Conservation (phyloP, 2,888 invertebrate species). For the Mimumesa dahlbomi region DNA sequence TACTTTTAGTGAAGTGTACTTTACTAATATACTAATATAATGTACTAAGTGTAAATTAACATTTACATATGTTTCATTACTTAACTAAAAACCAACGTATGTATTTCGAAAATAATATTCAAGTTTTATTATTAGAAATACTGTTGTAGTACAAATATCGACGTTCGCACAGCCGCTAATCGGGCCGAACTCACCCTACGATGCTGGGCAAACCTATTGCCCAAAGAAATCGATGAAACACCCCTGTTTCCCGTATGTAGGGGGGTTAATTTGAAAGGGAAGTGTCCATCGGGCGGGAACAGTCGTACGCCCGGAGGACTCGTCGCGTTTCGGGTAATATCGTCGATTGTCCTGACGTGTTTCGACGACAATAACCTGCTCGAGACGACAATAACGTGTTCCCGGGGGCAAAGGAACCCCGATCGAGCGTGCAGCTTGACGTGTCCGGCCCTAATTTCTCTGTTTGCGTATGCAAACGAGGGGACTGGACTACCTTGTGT, state of each 20-base stretch:
- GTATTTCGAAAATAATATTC: too few relatives aligned
- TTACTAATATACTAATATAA: too few relatives aligned
- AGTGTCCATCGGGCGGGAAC: background rate
- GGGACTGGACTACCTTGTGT: conserved; percentile 52
- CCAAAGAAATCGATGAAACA: conserved; percentile 30
- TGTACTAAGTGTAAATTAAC: too few relatives aligned
- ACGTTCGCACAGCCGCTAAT: too few relatives aligned
- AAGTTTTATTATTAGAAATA: too few relatives aligned
- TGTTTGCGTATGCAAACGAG: conserved; percentile 76
- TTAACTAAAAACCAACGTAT: too few relatives aligned
- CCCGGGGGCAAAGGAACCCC: conserved; percentile 36
- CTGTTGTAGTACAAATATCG: too few relatives aligned
- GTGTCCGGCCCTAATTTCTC: conserved; percentile 53
- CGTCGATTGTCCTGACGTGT: conserved; percentile 52
- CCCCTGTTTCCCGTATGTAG: conserved; percentile 9
- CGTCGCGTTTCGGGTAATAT: conserved; percentile 40
- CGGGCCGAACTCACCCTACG: too few relatives aligned
- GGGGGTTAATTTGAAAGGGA: background rate
- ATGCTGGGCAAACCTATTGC: background rate
- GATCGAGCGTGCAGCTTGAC: conserved; percentile 26
- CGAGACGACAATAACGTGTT: conserved; percentile 53
- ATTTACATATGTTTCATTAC: too few relatives aligned
- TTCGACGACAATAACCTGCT: conserved; percentile 53
- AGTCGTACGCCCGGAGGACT: conserved; percentile 32
- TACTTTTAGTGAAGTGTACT: too few relatives aligned